A percentile compares a stretch with the other conserved stretches of the same genome.
Evolutionary conservation across 2,113 vertebrate genomes (phyloP).

Genomic region (Alligator mississippiensis): DNA sequence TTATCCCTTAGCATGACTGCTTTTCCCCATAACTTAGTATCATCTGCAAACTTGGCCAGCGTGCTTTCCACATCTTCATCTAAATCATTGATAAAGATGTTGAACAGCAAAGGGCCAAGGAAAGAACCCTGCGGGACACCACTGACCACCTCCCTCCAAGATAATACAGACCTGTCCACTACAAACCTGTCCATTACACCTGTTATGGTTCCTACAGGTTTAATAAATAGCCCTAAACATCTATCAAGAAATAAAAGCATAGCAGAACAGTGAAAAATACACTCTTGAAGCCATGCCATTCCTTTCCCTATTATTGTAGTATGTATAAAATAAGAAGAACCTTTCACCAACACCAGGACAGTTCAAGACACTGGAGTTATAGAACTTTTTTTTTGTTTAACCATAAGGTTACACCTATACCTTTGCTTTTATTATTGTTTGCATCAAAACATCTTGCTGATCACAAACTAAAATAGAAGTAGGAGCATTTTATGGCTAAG

Average conservation of each 20-base stretch:
- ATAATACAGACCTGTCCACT: too few species aligned
- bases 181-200: background rate
- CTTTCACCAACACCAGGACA: conserved; percentile 9
- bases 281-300: background rate
- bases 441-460: conserved; percentile 23
- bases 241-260: background rate
- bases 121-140: too few species aligned
- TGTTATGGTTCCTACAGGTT: background rate
- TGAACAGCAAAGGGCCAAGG: too few species aligned
- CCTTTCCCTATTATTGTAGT: background rate
- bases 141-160: too few species aligned
- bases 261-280: background rate
- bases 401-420: conserved; percentile 13
- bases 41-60: too few species aligned
- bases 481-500: too few species aligned
- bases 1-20: too few species aligned
- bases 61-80: too few species aligned
- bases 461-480: background rate
- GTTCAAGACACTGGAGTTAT: background rate
- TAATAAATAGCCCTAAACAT: background rate
- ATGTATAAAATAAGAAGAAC: background rate
- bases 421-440: conserved; percentile 49
- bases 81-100: too few species aligned
- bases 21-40: too few species aligned
- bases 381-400: background rate